Base-by-base conservation (phyloP, 1,140 invertebrate species). In the Olivierus martensii region DNA sequence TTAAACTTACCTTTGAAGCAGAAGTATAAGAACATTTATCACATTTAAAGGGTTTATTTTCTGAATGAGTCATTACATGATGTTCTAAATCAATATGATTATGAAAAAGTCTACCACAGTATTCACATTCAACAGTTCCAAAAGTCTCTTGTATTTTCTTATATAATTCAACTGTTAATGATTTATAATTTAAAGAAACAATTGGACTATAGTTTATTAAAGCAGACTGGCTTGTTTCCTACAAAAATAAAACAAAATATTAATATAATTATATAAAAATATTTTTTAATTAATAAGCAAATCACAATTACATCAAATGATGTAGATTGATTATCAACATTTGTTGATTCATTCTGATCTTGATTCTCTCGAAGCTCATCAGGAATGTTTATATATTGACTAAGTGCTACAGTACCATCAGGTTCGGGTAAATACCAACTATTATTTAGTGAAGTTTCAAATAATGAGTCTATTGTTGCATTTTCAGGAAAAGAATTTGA, bases 61-160 rank as follows among this genome's bases (percentile, higher is more conserved):
- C 66, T 60, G 63, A 65, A 49, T 68, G 67, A 34, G 65, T 69
- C 9, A 59, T 45, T 1, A 67, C 48, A 58, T 70, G 68, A 34
- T 63, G 61, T 42, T 68, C 64, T 56, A 64, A 66, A 48, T 70
- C 68, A 18, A 51, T 47, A 35, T 64, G 62, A 34, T 58, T 65
- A 55, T 64, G 65, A 50, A 67, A 69, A 15, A 69, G 51, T 14
- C 66, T 56, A 0, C 68, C 68, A 62, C 68, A 70, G 51, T 58
- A 68, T 58, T 68, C 64, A 60, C 68, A 70, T 52, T 70, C 68
- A 56, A 68, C 66, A 14, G 60, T 62, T 15, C 68, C 68, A 61
- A 68, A 70, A 17, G 65, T 67, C 35, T 69, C 62, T 21, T 66
- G 53, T 59, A 70, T 66, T 52, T 68, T 67, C 34, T 65, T 61